Percentiles rank a stretch among this genome's conserved stretches.
Evolutionary conservation across 2,888 invertebrate genomes (phyloP).

Genomic region (Ormia ochracea): DNA sequence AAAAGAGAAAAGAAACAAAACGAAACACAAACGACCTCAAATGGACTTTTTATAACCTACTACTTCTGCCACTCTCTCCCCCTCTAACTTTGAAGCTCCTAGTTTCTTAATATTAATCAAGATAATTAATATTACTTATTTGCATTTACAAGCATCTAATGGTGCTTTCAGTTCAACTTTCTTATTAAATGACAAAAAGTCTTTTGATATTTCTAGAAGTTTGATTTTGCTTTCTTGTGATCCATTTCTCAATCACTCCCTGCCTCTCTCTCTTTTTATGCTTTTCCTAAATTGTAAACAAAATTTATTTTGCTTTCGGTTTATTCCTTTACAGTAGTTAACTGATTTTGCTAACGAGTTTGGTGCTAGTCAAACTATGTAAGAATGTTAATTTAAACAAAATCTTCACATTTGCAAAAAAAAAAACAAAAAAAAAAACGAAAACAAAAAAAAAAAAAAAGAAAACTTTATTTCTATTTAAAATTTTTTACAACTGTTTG

Average conservation of each 20-base stretch:
- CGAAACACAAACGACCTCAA: constrained; percentile 65
- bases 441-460: too few relatives aligned
- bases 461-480: background rate
- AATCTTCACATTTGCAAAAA: constrained; percentile 60
- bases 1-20: constrained; percentile 44
- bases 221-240: constrained; percentile 25
- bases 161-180: constrained; percentile 11
- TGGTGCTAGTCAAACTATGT: constrained; percentile 74
- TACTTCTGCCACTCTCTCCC: background rate
- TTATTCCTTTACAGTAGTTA: constrained; percentile 35
- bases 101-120: constrained; percentile 8
- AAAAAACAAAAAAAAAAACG: too few relatives aligned
- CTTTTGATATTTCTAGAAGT: constrained; percentile 26
- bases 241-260: too few relatives aligned
- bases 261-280: background rate
- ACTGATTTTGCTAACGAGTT: constrained; percentile 67
- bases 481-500: constrained; percentile 1
- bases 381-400: constrained; percentile 58
- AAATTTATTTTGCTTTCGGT: background rate
- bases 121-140: constrained; percentile 41
- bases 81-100: background rate
- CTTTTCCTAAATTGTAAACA: background rate
- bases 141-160: constrained; percentile 26
- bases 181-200: background rate
- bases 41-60: constrained; percentile 40